A percentile compares a stretch with the other conserved stretches of the same genome.
Conservation (phyloP, 1,140 invertebrate genomes). For the Drosophila repletoides region DNA sequence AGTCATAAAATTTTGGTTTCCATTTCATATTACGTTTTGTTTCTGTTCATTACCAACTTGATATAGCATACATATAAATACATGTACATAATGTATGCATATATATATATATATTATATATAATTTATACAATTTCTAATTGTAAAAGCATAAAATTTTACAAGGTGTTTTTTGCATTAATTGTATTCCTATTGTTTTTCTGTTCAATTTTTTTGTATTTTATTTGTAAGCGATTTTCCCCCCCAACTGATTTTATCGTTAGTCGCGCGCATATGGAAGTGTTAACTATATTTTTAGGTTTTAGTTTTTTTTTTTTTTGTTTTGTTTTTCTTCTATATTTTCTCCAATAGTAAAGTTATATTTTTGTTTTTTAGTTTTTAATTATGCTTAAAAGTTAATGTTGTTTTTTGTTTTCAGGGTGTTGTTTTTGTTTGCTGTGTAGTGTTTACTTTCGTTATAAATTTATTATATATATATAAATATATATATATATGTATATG, state of each 20-base stretch:
- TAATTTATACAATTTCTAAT: constrained; percentile 75
- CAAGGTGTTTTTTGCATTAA: constrained; percentile 44
- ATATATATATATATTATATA: constrained; percentile 38
- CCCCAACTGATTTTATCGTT: constrained; percentile 43
- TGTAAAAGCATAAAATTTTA: constrained; percentile 71
- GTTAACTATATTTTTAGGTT: no score
- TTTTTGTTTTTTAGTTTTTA: constrained; percentile 37
- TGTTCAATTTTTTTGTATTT: constrained; percentile 22
- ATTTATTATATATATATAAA: constrained; percentile 49
- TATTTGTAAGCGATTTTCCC: constrained; percentile 26
- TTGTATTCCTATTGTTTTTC: constrained; percentile 29
- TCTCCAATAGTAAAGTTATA: constrained; percentile 63
- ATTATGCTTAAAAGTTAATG: constrained; percentile 40
- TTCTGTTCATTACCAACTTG: constrained; percentile 20
- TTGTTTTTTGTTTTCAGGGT: constrained; percentile 9
- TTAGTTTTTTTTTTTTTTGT: constrained; percentile 46
- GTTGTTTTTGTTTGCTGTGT: constrained; percentile 3
- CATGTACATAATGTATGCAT: constrained; percentile 7
- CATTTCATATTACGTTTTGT: constrained; percentile 13
- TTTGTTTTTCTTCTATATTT: constrained; percentile 53
- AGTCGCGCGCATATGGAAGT: constrained; percentile 15
- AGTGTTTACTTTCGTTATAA: constrained; percentile 33
- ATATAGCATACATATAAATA: constrained; percentile 8
- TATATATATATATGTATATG: no score
- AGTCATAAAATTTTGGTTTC: constrained; percentile 40